phyloP scores from a whole-genome alignment of 2,113 vertebrate genomes.

The Archilochus colubris region DNA sequence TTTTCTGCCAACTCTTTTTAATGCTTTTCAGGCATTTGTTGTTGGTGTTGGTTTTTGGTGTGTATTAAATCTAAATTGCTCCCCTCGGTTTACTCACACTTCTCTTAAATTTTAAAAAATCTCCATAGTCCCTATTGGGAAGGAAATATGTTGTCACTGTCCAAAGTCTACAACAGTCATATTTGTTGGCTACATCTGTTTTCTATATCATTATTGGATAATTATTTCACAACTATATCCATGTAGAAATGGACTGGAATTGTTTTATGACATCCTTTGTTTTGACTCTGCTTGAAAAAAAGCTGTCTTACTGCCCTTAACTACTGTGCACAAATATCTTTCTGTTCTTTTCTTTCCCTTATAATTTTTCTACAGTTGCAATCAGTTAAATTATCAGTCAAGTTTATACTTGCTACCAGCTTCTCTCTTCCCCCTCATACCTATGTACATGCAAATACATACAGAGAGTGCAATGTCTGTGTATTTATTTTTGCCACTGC shows the following conservation, averaged over 20 bases:
- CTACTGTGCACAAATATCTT: background rate
- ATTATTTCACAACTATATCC: background rate
- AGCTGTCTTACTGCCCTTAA: background rate
- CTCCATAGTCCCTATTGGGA: background rate
- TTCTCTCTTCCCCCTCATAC: background rate
- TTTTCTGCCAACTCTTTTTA: background rate
- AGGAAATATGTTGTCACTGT: background rate
- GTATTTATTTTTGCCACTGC: background rate
- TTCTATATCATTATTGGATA: background rate
- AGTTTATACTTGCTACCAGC: background rate
- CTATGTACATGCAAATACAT: background rate
- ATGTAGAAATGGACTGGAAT: background rate
- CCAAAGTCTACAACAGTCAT: background rate
- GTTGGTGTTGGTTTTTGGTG: fast-evolving
- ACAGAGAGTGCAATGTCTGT: background rate
- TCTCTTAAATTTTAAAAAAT: background rate
- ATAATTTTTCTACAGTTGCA: background rate
- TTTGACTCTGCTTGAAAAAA: background rate
- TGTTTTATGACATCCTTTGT: background rate
- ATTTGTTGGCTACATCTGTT: background rate
- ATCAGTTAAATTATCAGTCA: background rate
- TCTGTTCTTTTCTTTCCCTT: background rate
- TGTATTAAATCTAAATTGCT: background rate
- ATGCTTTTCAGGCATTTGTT: background rate
- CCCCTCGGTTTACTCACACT: background rate